Base-by-base conservation (phyloP, 1,140 invertebrate genomes). In the Globodera ellingtonae region DNA sequence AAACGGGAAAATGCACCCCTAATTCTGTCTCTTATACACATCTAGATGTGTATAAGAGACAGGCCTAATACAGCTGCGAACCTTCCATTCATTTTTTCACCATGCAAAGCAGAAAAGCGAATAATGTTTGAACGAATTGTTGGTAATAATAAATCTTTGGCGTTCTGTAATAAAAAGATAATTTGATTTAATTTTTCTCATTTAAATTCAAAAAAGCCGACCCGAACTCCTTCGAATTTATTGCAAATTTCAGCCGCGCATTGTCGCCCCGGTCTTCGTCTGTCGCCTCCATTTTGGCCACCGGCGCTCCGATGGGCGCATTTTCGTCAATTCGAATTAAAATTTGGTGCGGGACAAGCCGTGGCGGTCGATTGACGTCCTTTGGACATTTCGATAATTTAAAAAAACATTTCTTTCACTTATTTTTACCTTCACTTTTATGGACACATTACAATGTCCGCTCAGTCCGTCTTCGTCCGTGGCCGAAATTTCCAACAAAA, bases 351-450 rank as follows among this genome's bases (percentile, higher is more conserved):
- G 96, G 94, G 87, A 98, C 97, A 5, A 94, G 93, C 0, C 96
- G 95, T 0, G 95, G 93, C 88, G 94, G 95, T 85, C 96, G 95
- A 89, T 98, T 99, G 0, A 95, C 95, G 91, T 98, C 97, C 0
- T 94, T 6, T 6, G 56, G 10, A 35, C 10, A 15, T 62, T 62
- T 18, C 10, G 18, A 62, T 15, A 62, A 62, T 18, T 62, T 5
- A 59, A 62, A 35, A 35, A 35, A 35, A 35, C 2, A 35, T 2
- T 35, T 62, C 1, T 18, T 18, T 62, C 56, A 18, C 1, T 6
- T 13, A 62, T 62, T 62, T 62, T 18, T 18, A 62, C 56, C 24
- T 62, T 94, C 0, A 99, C 92, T 88, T 97, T 95, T 3, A 99
- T 93, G 84, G 95, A 94, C 0, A 98, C 88, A 0, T 96, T 96